Base-by-base conservation (phyloP, 2,888 invertebrate species). In the Tanypteryx hageni region DNA sequence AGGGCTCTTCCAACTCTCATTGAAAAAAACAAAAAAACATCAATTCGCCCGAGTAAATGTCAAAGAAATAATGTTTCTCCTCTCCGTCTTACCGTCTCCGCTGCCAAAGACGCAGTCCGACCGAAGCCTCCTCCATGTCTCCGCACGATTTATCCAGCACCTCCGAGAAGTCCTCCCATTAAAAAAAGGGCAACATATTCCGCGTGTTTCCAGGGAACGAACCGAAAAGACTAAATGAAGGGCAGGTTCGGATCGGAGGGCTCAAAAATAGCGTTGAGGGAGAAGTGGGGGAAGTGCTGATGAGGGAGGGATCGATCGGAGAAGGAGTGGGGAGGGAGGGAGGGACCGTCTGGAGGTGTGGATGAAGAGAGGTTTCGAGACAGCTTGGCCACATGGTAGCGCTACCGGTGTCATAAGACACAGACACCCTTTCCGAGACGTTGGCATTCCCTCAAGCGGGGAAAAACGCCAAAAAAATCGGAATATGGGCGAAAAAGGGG, bases 381-480 rank as follows among this genome's bases (percentile, higher is more conserved):
- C 83, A 83, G 83, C 83, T 57, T 57, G 89, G 89, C 89, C 89
- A 89, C 89, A 89, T 89, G 89, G 61, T 44, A n/a, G 31, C 11
- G 89, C 44, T 76, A 68, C 16, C 13, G 89, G 44, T 44, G 89
- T 64, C 76, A 76, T 44, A 44, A 44, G 44, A 5, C 44, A 1
- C 44, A 44, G 44, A 44, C 44, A 44, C 44, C 44, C 44, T 44
- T 44, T 44, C 44, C 44, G 44, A 44, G 44, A 44, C 44, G 44
- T 44, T 44, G 44, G 44, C 44, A 44, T 44, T 44, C 44, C 22
- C 22, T 11, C 22, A 76, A 22, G 14, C 13, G 14, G 13, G 76
- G n/a, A n/a, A 3, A 16, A 76, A 8, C 27, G 22, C 27, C 76
- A 76, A 76, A 76, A 76, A 13, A 13, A 76, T 22, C 27, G 76